A percentile compares a stretch with the other conserved stretches of the same genome.
Evolutionary conservation across 1,140 invertebrate species (phyloP).

Genomic region (Zaprionus capensis): DNA sequence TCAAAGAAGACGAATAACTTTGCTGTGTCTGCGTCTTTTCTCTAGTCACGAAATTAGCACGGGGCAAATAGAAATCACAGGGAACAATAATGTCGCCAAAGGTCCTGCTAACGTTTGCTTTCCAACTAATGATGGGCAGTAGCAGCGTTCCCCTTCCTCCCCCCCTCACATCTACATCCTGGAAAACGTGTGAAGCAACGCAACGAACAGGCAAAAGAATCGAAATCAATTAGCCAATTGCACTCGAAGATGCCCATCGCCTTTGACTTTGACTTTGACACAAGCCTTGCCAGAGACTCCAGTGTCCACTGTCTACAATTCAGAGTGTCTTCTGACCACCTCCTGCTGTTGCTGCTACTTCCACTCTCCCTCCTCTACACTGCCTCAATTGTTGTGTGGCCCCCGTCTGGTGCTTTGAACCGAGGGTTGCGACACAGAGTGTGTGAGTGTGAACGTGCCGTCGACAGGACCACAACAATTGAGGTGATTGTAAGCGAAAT

Average conservation of each 20-base stretch:
- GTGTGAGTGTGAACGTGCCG: slow-evolving; percentile 23
- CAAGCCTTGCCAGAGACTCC: slow-evolving; percentile 12
- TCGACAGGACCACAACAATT: slow-evolving; percentile 48
- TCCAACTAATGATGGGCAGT: slow-evolving; percentile 38
- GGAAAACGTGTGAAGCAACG: slow-evolving; percentile 64
- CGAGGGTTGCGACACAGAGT: slow-evolving; percentile 27
- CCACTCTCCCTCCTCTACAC: not conserved
- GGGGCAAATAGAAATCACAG: slow-evolving; percentile 58
- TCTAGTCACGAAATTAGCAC: slow-evolving; percentile 68
- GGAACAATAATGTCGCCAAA: slow-evolving; percentile 70
- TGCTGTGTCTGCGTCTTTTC: slow-evolving; percentile 75
- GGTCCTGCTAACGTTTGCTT: slow-evolving; percentile 77
- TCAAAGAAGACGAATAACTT: slow-evolving; percentile 70
- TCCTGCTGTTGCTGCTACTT: not conserved
- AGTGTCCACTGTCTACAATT: not conserved
- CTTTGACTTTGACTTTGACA: slow-evolving; percentile 42
- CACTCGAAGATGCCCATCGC: slow-evolving; percentile 68
- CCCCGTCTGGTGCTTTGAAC: slow-evolving; percentile 60
- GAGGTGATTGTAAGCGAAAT: slow-evolving; percentile 41
- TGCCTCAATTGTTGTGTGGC: slow-evolving; percentile 51
- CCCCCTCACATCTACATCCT: not conserved
- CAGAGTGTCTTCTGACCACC: not conserved
- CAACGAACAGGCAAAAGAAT: slow-evolving; percentile 56
- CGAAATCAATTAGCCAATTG: slow-evolving; percentile 82
- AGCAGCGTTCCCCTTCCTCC: not conserved